A percentile compares a stretch with the other conserved stretches of the same genome.
phyloP scores from a whole-genome alignment of 64 coral and sea anemone genomes.

The Platygyra sinensis region DNA sequence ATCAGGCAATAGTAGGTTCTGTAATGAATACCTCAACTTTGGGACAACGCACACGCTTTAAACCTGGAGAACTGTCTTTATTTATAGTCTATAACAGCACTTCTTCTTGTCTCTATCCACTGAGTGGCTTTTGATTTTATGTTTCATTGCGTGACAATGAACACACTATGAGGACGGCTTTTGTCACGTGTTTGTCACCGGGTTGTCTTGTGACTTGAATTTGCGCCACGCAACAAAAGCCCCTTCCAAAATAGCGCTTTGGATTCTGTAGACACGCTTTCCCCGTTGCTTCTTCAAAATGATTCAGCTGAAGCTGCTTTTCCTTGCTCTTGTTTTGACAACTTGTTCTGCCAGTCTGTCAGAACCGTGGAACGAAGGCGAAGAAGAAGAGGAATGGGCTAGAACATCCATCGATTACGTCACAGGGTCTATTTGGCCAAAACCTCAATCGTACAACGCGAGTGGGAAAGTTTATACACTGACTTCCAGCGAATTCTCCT shows the following conservation, averaged over 20 bases:
- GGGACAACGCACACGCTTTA: no score
- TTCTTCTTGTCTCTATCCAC: no score
- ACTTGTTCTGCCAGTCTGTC: constrained; percentile 4
- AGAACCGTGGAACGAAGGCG: constrained; percentile 15
- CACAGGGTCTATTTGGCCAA: constrained; percentile 37
- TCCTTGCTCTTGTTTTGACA: not conserved
- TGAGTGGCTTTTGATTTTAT: no score
- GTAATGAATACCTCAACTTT: no score
- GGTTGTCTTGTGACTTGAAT: not conserved
- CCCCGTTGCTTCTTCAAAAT: not conserved
- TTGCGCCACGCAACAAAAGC: not conserved
- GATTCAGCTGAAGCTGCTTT: not conserved
- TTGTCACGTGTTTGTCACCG: not conserved
- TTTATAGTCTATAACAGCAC: no score
- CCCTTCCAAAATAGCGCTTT: not conserved
- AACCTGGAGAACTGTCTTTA: no score
- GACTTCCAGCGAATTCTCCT: constrained; percentile 1
- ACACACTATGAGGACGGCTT: not conserved
- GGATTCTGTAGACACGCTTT: not conserved
- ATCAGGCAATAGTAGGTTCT: no score
- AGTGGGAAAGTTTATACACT: constrained; percentile 15
- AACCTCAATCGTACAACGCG: constrained; percentile 12
- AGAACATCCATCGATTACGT: constrained; percentile 29
- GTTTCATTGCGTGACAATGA: no score
- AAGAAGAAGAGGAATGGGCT: not conserved